Base-by-base conservation (phyloP, 2,113 vertebrate species). In the Daubentonia madagascariensis region DNA sequence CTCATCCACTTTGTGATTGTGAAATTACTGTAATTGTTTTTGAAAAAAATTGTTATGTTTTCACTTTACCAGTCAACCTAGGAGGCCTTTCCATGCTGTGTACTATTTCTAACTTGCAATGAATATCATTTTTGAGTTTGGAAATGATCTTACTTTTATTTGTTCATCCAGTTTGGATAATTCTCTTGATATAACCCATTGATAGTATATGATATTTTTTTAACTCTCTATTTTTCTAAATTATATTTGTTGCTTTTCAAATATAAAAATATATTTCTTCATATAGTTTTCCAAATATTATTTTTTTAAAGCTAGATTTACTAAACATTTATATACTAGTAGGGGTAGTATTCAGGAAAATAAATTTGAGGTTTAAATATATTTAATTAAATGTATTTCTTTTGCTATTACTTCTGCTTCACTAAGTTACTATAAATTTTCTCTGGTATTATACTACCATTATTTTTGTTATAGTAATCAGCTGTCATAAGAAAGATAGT, bases 11-110 rank as follows among this genome's bases (percentile, higher is more conserved):
- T 90, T 97, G 85, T 90, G 57, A 67, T 90, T 92, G 67, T 95
- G 65, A 94, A 95, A 97, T 95, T 92, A 72, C 52, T 67, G 32
- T 90, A 97, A 95, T 96, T 72, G 9, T 61, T 95, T 96, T 94
- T 81, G 22, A 32, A 79, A 81, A 75, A 87, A 89, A n/a, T 32
- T 67, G 92, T 48, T 48, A 63, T 89, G 50, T 96, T 97, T 97
- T 97, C 88, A 83, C 63, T 95, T 89, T 81, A 48, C 52, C 83
- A 54, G 30, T 54, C 91, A 87, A 43, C 84, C 70, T 93, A 86
- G 88, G 96, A 73, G 50, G 70, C 1, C 17, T 28, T 88, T n/a
- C 40, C 78, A 85, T 37, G 48, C 65, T 78, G 65, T 45, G 52
- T 63, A 35, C 75, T 93, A 16, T 93, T 97, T 91, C 30, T 89